Percentiles rank a stretch among this genome's conserved stretches.
phyloP scores from a whole-genome alignment of 2,888 invertebrate species.

The Oasisia sp. region DNA sequence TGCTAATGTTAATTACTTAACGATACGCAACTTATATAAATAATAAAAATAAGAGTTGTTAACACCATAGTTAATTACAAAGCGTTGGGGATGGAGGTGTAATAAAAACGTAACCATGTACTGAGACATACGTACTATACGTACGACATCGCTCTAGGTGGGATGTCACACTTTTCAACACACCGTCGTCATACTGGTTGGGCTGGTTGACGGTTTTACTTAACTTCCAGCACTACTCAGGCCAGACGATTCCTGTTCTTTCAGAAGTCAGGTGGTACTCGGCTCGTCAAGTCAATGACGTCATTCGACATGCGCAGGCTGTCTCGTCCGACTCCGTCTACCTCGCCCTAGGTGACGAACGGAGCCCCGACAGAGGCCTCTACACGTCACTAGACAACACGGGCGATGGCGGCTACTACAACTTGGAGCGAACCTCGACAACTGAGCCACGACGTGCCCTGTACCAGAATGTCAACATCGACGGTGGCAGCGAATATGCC shows the following conservation, averaged over 20 bases:
- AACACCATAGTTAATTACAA: too few relatives aligned
- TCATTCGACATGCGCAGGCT: background rate
- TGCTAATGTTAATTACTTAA: too few relatives aligned
- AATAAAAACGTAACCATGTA: too few relatives aligned
- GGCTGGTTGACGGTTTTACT: too few relatives aligned
- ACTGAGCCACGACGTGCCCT: background rate
- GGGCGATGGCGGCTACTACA: background rate
- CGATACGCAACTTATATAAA: too few relatives aligned
- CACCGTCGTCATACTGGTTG: too few relatives aligned
- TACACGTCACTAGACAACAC: background rate
- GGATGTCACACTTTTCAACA: too few relatives aligned
- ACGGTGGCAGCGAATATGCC: background rate
- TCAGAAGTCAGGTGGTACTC: background rate
- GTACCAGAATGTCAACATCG: background rate
- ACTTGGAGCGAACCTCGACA: background rate
- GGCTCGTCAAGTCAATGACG: background rate
- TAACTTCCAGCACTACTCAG: too few relatives aligned
- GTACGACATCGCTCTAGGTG: too few relatives aligned
- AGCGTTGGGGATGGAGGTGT: too few relatives aligned
- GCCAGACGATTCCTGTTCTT: background rate
- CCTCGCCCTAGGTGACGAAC: background rate
- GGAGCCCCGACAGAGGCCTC: background rate
- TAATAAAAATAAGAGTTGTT: too few relatives aligned
- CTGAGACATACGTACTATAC: too few relatives aligned
- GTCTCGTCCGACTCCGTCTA: background rate